Percentiles rank a stretch among this genome's conserved stretches.
These are phyloP conservation scores for Phyllotreta cruciferae DNA, from an alignment of 2,888 invertebrate species.

Conservation along the genomic window DNA sequence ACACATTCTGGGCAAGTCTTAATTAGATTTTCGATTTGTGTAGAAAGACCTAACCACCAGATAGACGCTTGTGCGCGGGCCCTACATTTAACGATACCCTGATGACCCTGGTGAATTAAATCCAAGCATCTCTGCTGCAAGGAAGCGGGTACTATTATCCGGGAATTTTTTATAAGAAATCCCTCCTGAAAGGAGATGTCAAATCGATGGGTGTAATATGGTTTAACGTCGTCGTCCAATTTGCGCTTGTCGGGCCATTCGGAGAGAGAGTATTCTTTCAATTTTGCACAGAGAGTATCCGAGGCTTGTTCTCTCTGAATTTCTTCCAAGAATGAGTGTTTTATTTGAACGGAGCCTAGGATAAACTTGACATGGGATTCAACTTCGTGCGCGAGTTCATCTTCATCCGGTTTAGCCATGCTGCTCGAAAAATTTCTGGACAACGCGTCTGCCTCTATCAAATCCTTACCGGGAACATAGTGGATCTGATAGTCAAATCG, in stretches of 20 bases:
- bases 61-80: neutral
- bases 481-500: neutral
- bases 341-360: slow-evolving; percentile 3
- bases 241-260: neutral
- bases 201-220: slow-evolving; percentile 12
- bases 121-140: neutral
- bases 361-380: neutral
- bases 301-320: slow-evolving; percentile 18
- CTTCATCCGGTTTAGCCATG: neutral
- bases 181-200: slow-evolving; percentile 11
- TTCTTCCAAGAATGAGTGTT: slow-evolving; percentile 18
- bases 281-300: slow-evolving; percentile 6
- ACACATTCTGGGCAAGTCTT: slow-evolving; percentile 37
- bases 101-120: slow-evolving; percentile 1
- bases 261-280: neutral
- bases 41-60: no score
- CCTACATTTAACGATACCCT: slow-evolving; percentile 36
- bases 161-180: neutral
- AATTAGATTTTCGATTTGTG: slow-evolving; percentile 35
- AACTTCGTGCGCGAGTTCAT: neutral
- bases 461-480: neutral
- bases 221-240: neutral
- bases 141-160: slow-evolving; percentile 8
- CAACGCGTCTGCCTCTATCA: slow-evolving; percentile 11
- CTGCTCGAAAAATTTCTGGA: neutral